Evolutionary conservation across 1,140 invertebrate genomes (phyloP).

Genomic region (Pogonomyrmex barbatus): DNA sequence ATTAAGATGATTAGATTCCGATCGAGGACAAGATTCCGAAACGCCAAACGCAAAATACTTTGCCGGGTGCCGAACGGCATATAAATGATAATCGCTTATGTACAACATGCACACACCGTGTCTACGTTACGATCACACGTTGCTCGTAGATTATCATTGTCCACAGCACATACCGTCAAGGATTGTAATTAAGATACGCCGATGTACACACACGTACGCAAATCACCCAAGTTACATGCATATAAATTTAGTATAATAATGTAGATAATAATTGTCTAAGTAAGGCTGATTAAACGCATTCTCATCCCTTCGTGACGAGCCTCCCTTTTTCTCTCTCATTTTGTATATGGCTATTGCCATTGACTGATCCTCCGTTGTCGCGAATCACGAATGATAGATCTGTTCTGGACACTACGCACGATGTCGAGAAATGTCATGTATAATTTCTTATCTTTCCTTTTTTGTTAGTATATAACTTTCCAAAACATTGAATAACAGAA

Average conservation of each 20-base stretch:
- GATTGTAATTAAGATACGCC: conserved; percentile 61
- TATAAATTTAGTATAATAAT: conserved; percentile 68
- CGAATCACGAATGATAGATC: background rate
- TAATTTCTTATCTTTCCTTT: background rate
- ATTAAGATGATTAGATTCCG: conserved; percentile 16
- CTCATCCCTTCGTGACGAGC: background rate
- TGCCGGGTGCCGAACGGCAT: background rate
- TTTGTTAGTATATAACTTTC: background rate
- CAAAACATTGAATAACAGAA: background rate
- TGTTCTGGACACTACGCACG: conserved; percentile 4
- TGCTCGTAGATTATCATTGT: conserved; percentile 67
- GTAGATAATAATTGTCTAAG: conserved; percentile 72
- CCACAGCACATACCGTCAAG: conserved; percentile 48
- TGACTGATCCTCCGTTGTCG: background rate
- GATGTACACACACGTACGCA: conserved; percentile 53
- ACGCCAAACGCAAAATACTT: conserved; percentile 37
- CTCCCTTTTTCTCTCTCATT: conserved; percentile 21
- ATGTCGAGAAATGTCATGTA: background rate
- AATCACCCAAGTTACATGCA: conserved; percentile 61
- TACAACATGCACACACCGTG: conserved; percentile 1
- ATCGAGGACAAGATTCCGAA: conserved; percentile 1
- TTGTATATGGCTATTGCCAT: background rate
- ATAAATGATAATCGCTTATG: conserved; percentile 43
- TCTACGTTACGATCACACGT: conserved; percentile 50
- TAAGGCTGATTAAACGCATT: conserved; percentile 73